These are phyloP conservation scores for Struthidea cinerea DNA, from an alignment of 2,113 vertebrate genomes.

Conservation along the genomic window DNA sequence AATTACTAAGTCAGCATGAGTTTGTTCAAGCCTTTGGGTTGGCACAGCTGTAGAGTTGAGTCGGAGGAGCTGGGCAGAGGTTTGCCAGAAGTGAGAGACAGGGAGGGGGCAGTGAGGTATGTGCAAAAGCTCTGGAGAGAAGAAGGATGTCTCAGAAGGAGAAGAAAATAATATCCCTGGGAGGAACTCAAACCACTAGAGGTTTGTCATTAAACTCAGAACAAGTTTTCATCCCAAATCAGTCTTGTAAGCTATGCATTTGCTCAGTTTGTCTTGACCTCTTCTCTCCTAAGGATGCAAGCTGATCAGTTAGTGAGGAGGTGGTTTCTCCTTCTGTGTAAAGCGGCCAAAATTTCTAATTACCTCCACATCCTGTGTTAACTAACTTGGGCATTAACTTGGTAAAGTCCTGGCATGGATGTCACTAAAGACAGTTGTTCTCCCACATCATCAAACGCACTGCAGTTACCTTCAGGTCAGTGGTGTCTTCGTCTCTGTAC, in stretches of 20 bases:
- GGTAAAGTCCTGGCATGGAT: neutral
- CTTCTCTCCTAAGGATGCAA: neutral
- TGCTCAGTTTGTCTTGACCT: neutral
- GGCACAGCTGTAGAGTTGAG: neutral
- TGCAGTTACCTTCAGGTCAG: neutral
- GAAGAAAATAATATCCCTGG: neutral
- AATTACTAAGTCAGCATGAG: neutral
- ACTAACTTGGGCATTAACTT: neutral
- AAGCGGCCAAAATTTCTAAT: neutral
- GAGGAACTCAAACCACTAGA: neutral
- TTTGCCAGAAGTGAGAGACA: neutral
- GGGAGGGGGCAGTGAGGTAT: neutral
- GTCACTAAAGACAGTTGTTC: accelerated
- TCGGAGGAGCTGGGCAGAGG: neutral
- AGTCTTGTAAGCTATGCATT: neutral
- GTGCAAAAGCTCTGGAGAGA: neutral
- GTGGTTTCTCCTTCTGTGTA: neutral
- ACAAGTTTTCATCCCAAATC: neutral
- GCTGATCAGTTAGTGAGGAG: neutral
- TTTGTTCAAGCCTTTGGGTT: neutral
- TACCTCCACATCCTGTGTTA: neutral
- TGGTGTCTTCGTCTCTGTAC: neutral
- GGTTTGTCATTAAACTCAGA: neutral
- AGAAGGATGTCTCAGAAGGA: neutral
- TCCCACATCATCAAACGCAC: neutral